These are phyloP conservation scores for Glomeris marginata DNA, from an alignment of 2,888 invertebrate species.

Conservation along the genomic window DNA sequence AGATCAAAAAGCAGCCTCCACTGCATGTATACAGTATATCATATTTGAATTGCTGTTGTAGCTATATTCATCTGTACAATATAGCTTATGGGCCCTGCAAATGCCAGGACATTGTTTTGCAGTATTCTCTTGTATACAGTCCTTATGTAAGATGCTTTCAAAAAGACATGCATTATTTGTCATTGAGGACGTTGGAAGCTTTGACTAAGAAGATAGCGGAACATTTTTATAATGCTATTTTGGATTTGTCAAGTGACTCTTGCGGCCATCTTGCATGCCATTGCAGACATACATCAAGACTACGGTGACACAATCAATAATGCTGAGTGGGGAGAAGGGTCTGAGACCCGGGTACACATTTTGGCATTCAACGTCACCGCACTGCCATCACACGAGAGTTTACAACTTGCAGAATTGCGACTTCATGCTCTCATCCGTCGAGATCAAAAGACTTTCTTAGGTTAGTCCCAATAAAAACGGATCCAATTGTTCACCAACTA, in stretches of 20 bases:
- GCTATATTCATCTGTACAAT: background rate
- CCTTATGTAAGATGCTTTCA: too few species aligned
- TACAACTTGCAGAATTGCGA: slow-evolving; percentile 13
- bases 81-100: background rate
- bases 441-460: slow-evolving; percentile 13
- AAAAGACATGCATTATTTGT: too few species aligned
- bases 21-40: too few species aligned
- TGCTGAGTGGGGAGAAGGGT: slow-evolving; percentile 2
- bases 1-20: too few species aligned
- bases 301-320: slow-evolving; percentile 5
- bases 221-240: background rate
- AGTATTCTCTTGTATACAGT: too few species aligned
- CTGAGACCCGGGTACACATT: slow-evolving; percentile 13
- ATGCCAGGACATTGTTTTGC: background rate
- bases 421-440: slow-evolving; percentile 12
- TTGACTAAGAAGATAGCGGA: too few species aligned
- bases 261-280: too few species aligned
- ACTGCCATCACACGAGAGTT: slow-evolving; percentile 6
- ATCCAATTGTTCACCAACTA: too few species aligned
- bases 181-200: too few species aligned
- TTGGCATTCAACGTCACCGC: slow-evolving; percentile 10
- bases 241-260: background rate
- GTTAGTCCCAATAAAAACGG: background rate
- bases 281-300: slow-evolving; percentile 5
- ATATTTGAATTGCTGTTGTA: too few species aligned